Percentiles rank a stretch among this genome's conserved stretches.
These are phyloP conservation scores for Popillia japonica DNA, from an alignment of 1,140 invertebrate species.

Conservation along the genomic window DNA sequence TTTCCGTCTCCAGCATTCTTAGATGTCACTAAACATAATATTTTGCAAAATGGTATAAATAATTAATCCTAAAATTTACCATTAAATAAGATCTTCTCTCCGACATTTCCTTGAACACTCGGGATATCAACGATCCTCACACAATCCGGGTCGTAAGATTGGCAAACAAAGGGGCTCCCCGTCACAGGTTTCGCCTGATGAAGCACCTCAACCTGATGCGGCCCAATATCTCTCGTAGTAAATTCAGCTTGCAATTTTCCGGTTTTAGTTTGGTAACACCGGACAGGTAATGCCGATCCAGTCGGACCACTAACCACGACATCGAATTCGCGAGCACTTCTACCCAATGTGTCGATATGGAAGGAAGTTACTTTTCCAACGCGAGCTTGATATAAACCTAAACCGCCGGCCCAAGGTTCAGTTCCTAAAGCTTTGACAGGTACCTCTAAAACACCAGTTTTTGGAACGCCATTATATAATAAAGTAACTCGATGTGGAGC, in stretches of 20 bases:
- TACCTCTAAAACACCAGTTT: constrained; percentile 56
- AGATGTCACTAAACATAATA: constrained; percentile 74
- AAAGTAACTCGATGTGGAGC: constrained; percentile 84
- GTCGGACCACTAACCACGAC: constrained; percentile 89
- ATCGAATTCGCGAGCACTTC: constrained; percentile 88
- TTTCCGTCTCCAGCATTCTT: constrained; percentile 90
- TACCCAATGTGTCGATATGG: constrained; percentile 86
- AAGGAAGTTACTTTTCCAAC: constrained; percentile 84
- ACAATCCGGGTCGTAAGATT: constrained; percentile 85
- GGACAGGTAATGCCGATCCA: constrained; percentile 88
- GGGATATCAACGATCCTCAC: constrained; percentile 72
- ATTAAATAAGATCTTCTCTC: constrained; percentile 85
- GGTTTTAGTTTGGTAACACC: constrained; percentile 95
- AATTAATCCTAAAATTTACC: constrained; percentile 62
- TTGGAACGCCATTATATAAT: constrained; percentile 78
- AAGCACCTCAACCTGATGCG: constrained; percentile 81
- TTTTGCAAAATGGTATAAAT: neutral
- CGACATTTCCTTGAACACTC: constrained; percentile 80
- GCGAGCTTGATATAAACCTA: constrained; percentile 82
- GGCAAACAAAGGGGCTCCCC: constrained; percentile 96
- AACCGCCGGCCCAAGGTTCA: constrained; percentile 59
- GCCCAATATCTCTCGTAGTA: constrained; percentile 79
- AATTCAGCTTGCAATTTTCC: constrained; percentile 92
- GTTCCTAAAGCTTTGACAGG: constrained; percentile 76
- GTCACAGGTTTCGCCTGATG: constrained; percentile 89